These are phyloP conservation scores for Erythrocebus patas DNA, from an alignment of 2,113 vertebrate species.

Conservation along the genomic window DNA sequence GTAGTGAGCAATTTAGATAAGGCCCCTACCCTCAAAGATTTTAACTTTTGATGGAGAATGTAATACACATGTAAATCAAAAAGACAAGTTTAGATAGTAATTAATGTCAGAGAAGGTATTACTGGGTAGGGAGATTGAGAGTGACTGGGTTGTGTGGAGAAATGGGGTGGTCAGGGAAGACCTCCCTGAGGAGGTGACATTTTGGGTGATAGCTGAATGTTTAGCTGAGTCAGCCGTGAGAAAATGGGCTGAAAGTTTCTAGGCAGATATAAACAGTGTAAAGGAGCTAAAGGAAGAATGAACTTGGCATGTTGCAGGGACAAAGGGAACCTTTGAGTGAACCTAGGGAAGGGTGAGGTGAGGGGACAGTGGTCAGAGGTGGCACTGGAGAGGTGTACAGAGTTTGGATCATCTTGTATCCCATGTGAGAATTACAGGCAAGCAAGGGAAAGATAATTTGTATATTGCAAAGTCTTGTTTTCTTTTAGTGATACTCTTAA, in stretches of 20 bases:
- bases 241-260: constrained; percentile 3
- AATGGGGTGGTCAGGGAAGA: background rate
- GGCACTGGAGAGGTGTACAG: background rate
- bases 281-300: background rate
- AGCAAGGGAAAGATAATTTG: background rate
- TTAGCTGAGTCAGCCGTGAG: background rate
- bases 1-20: background rate
- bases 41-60: constrained; percentile 3
- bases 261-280: background rate
- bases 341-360: background rate
- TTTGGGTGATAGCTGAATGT: background rate
- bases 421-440: background rate
- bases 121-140: background rate
- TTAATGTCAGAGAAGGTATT: background rate
- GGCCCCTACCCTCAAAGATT: background rate
- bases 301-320: background rate
- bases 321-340: background rate
- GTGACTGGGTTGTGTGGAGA: background rate
- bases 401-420: background rate
- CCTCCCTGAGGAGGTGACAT: background rate
- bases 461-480: background rate
- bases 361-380: background rate
- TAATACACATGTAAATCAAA: background rate
- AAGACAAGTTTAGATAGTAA: background rate
- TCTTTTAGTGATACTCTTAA: background rate